These are phyloP conservation scores for Dipodomys ordii DNA, from an alignment of 2,113 vertebrate genomes.

Conservation along the genomic window DNA sequence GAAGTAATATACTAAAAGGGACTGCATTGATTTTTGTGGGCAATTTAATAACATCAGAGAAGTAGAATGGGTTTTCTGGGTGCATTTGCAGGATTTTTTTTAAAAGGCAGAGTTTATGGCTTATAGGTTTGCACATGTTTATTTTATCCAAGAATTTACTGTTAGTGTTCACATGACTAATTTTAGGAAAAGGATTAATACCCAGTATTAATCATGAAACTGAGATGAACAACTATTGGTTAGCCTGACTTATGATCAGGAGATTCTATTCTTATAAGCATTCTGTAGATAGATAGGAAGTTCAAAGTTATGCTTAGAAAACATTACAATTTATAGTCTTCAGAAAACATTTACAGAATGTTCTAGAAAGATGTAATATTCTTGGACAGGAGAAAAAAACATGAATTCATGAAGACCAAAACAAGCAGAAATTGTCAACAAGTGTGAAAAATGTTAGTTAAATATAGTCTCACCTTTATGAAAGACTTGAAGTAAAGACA, in stretches of 20 bases:
- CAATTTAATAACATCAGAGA: not conserved
- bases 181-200: not conserved
- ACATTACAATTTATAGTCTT: conserved; percentile 6
- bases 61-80: not conserved
- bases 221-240: not conserved
- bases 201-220: not conserved
- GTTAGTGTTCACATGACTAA: not conserved
- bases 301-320: conserved; percentile 15
- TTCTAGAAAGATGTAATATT: conserved; percentile 22
- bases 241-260: not conserved
- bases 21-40: not conserved
- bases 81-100: not conserved
- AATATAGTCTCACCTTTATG: not conserved
- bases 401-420: conserved; percentile 40
- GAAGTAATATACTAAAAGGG: not conserved
- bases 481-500: not conserved
- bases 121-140: not conserved
- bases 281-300: not conserved
- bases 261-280: not conserved
- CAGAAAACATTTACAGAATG: not conserved
- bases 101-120: not conserved
- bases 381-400: not conserved
- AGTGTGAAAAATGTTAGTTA: not conserved
- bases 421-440: not conserved
- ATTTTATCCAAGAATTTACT: conserved; percentile 22